Percentiles rank a stretch among this genome's conserved stretches.
Evolutionary conservation across 2,797 vertebrate species (phyloP).

Genomic region (Rhinophrynus dorsalis): DNA sequence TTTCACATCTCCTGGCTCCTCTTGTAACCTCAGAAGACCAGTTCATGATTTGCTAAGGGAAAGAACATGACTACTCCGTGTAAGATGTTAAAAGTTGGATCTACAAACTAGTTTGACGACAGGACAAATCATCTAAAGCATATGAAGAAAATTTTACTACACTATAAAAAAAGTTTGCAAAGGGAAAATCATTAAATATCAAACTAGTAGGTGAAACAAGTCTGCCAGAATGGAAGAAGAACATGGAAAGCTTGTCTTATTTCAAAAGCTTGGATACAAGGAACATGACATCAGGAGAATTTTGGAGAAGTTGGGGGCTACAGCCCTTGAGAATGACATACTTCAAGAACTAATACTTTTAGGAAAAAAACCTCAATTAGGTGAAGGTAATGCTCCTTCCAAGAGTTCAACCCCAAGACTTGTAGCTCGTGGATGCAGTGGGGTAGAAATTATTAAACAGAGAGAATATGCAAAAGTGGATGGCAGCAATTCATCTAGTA

Average conservation of each 20-base stretch:
- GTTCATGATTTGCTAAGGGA: too few relatives aligned
- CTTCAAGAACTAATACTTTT: constrained; percentile 86
- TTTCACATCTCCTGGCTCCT: too few relatives aligned
- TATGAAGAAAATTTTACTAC: too few relatives aligned
- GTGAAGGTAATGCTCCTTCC: constrained; percentile 9
- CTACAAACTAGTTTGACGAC: too few relatives aligned
- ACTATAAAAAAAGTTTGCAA: too few relatives aligned
- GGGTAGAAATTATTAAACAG: background rate
- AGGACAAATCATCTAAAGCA: too few relatives aligned
- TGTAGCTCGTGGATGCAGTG: constrained; percentile 73
- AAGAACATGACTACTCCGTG: too few relatives aligned
- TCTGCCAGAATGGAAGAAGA: constrained; percentile 61
- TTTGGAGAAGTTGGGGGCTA: constrained; percentile 75
- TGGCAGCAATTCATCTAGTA: constrained; percentile 28
- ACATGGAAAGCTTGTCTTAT: constrained; percentile 80
- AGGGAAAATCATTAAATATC: too few relatives aligned
- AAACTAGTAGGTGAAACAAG: too few relatives aligned
- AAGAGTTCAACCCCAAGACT: constrained; percentile 60
- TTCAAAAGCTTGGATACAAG: constrained; percentile 84
- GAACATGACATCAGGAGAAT: constrained; percentile 77
- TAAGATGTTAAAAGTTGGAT: too few relatives aligned
- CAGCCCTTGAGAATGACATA: constrained; percentile 86
- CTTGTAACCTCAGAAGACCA: too few relatives aligned
- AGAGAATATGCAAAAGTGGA: constrained; percentile 48
- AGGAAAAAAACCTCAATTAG: constrained; percentile 64